Conservation (phyloP, 1,140 invertebrate genomes). For the Diprion similis region DNA sequence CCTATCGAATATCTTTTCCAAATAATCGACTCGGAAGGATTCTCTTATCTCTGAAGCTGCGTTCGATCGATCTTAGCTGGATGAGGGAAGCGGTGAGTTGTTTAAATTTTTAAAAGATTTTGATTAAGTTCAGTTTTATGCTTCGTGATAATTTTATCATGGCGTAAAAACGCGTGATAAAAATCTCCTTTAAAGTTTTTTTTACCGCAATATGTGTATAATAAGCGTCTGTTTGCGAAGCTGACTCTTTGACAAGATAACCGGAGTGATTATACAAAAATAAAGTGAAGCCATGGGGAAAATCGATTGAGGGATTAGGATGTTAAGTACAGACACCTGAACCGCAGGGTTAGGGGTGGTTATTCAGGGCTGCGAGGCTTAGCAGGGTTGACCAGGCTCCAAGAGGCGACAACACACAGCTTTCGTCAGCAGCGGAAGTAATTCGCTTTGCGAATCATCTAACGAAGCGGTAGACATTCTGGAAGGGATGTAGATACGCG, state of each 20-base stretch:
- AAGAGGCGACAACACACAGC: constrained; percentile 8
- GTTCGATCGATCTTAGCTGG: too few species aligned
- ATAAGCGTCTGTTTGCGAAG: background rate
- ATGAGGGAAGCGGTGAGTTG: too few species aligned
- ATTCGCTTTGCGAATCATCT: constrained; percentile 47
- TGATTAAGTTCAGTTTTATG: too few species aligned
- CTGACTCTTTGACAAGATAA: background rate
- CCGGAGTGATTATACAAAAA: background rate
- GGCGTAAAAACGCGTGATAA: background rate
- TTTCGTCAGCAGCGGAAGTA: constrained; percentile 40
- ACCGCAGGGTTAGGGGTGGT: background rate
- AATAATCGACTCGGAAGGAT: background rate
- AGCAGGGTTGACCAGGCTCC: background rate
- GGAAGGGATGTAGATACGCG: background rate
- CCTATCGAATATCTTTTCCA: background rate
- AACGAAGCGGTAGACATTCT: constrained; percentile 30
- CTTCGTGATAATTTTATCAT: too few species aligned
- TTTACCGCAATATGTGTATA: background rate
- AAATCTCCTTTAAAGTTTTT: background rate
- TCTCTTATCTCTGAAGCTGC: too few species aligned
- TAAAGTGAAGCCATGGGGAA: background rate
- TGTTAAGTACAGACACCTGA: background rate
- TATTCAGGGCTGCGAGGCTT: background rate
- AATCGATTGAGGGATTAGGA: background rate
- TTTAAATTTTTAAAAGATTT: too few species aligned